A percentile compares a stretch with the other conserved stretches of the same genome.
These are phyloP conservation scores for Syrphus vitripennis DNA, from an alignment of 2,888 invertebrate genomes.

Conservation along the genomic window DNA sequence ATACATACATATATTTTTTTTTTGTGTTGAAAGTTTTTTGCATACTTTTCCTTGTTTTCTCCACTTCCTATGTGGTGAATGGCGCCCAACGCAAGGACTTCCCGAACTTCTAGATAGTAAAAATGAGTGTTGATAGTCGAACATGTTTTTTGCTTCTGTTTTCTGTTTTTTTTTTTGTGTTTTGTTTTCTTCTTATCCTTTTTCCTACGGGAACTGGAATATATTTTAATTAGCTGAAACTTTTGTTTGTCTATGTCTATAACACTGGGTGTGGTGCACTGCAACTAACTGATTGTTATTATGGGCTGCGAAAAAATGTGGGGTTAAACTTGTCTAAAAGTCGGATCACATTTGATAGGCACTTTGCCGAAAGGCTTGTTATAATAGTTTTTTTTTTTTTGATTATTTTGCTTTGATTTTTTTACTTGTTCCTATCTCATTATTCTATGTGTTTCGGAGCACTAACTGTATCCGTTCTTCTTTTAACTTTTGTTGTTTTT, in stretches of 20 bases:
- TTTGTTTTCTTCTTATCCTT: not conserved
- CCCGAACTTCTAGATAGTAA: conserved; percentile 14
- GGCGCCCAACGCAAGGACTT: not conserved
- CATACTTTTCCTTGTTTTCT: conserved; percentile 29
- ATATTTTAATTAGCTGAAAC: conserved; percentile 69
- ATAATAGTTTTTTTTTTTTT: not conserved
- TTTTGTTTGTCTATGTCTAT: conserved; percentile 59
- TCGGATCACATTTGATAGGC: conserved; percentile 68
- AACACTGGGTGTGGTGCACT: conserved; percentile 2
- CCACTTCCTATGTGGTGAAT: conserved; percentile 28
- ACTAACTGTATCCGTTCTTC: conserved; percentile 54
- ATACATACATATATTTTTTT: no score
- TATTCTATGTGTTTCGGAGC: conserved; percentile 59
- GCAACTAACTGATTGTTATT: conserved; percentile 51
- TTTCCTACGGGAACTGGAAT: conserved; percentile 62
- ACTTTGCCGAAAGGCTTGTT: conserved; percentile 53
- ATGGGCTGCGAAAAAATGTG: conserved; percentile 11
- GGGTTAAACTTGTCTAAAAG: conserved; percentile 67
- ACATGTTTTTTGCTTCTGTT: no score
- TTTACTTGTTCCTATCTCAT: conserved; percentile 38
- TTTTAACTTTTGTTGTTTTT: conserved; percentile 29
- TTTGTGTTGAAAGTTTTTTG: not conserved
- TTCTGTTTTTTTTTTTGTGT: not conserved
- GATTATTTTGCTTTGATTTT: not conserved
- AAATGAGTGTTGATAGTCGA: conserved; percentile 26